phyloP scores from a whole-genome alignment of 2,113 vertebrate genomes.

The Chaetops frenatus region DNA sequence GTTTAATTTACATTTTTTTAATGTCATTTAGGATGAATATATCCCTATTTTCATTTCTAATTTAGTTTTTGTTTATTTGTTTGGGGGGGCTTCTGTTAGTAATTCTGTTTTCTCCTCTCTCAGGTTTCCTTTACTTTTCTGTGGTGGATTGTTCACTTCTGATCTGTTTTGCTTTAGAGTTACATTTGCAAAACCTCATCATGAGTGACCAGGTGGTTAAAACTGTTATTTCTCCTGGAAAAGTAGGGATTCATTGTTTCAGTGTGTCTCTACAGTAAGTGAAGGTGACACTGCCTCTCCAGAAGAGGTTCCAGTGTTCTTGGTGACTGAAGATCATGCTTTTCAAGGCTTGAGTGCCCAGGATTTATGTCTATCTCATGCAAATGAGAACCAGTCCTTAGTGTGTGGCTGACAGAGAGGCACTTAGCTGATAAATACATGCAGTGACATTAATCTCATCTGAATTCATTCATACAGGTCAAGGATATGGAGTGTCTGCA shows the following conservation, averaged over 20 bases:
- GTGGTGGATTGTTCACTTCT: background rate
- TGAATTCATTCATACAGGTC: background rate
- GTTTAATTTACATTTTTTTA: constrained; percentile 1
- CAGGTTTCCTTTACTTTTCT: background rate
- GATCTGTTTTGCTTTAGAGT: background rate
- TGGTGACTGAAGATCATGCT: background rate
- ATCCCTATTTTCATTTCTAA: background rate
- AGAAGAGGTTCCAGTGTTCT: background rate
- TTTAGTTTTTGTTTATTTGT: background rate
- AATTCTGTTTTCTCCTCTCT: background rate
- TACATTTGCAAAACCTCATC: background rate
- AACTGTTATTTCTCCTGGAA: background rate
- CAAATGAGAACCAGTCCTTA: background rate
- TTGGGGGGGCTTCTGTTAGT: background rate
- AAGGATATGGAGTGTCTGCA: background rate
- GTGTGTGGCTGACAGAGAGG: background rate
- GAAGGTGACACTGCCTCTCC: background rate
- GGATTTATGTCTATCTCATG: background rate
- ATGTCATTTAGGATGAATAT: background rate
- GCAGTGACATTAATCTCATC: background rate
- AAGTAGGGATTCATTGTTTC: background rate
- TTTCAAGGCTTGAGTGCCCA: background rate
- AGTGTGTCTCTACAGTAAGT: background rate
- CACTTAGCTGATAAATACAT: background rate
- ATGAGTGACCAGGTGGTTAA: background rate